A percentile compares a stretch with the other conserved stretches of the same genome.
Conservation (phyloP, 1,140 invertebrate genomes). For the Gerris buenoi region DNA sequence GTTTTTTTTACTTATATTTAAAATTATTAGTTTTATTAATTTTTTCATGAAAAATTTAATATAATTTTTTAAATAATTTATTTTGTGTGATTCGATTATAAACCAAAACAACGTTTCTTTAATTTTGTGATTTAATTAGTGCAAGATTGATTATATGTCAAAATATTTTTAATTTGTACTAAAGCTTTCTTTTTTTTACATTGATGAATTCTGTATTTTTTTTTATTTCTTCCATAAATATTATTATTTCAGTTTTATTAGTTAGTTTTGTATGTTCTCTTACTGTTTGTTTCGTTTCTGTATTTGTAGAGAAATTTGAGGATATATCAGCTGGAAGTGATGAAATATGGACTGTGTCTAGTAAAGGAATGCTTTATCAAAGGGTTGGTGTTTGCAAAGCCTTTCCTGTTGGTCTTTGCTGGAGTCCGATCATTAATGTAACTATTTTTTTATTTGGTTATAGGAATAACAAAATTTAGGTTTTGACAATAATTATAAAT, state of each 20-base stretch:
- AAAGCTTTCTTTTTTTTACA: neutral
- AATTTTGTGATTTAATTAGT: no score
- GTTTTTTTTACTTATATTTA: neutral
- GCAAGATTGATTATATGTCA: no score
- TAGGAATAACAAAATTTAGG: neutral
- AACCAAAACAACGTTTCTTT: no score
- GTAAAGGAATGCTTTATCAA: slow-evolving; percentile 51
- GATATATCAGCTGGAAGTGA: slow-evolving; percentile 43
- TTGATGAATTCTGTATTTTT: neutral
- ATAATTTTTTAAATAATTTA: neutral
- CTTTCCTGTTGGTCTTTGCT: slow-evolving; percentile 54
- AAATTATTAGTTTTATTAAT: neutral
- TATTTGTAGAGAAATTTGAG: slow-evolving; percentile 25
- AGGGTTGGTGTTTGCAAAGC: slow-evolving; percentile 51
- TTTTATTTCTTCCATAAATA: neutral
- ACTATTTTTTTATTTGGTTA: neutral
- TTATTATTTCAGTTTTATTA: neutral
- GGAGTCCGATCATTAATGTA: slow-evolving; percentile 52
- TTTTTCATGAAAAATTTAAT: neutral
- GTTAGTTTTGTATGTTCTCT: neutral
- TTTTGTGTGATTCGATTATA: neutral
- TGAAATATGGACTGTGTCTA: slow-evolving; percentile 57
- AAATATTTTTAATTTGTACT: neutral
- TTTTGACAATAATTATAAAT: neutral
- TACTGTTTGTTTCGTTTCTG: neutral